Evolutionary conservation across 2,797 vertebrate genomes (phyloP).

Genomic region (Lagorchestes hirsutus): DNA sequence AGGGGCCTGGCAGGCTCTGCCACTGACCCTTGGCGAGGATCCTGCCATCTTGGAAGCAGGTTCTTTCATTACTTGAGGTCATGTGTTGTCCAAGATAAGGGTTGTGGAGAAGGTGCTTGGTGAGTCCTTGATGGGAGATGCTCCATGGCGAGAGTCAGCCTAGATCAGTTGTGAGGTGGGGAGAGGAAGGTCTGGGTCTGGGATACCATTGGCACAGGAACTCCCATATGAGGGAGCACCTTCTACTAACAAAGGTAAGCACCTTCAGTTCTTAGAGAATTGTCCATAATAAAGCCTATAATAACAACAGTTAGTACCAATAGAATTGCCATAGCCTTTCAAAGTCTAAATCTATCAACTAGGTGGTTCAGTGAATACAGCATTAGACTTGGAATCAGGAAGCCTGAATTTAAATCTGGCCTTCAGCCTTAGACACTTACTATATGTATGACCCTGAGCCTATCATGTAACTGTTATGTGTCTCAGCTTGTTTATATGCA

Average conservation of each 20-base stretch:
- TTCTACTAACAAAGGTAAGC: not conserved
- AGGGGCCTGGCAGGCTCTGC: not conserved
- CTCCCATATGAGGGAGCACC: not conserved
- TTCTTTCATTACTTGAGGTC: not conserved
- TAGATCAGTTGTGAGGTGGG: not conserved
- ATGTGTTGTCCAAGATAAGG: not conserved
- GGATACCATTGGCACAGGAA: not conserved
- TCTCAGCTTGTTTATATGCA: not conserved
- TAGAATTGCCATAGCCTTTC: not conserved
- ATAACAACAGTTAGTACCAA: not conserved
- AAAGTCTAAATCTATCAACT: not conserved
- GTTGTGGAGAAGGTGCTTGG: not conserved
- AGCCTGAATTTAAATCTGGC: not conserved
- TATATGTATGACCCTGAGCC: not conserved
- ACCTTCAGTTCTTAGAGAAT: not conserved
- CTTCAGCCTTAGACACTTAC: not conserved
- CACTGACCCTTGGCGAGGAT: not conserved
- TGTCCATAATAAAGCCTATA: not conserved
- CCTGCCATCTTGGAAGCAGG: not conserved
- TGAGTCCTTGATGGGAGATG: not conserved
- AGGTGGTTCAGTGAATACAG: not conserved
- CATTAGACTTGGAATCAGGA: not conserved
- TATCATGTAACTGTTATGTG: not conserved
- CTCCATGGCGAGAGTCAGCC: not conserved
- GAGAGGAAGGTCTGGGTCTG: not conserved